Conservation (phyloP, 2,888 invertebrate genomes). For the Eugnorisma glareosa region DNA sequence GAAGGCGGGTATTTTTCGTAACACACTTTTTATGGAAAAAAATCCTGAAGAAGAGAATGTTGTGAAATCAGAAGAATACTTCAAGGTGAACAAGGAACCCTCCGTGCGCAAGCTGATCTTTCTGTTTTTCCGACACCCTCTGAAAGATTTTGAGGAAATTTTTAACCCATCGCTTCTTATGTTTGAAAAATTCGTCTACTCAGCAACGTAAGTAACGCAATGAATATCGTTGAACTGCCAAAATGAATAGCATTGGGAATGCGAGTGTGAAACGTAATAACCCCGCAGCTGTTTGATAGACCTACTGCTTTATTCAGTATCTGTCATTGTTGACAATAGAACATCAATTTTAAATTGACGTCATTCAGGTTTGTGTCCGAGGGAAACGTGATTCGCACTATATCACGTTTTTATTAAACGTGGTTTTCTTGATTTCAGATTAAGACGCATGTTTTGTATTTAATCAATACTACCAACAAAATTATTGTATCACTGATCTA, state of each 20-base stretch:
- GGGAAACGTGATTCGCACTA: slow-evolving; percentile 34
- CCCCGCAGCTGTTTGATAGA: not conserved
- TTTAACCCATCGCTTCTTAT: not conserved
- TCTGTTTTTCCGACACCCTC: not conserved
- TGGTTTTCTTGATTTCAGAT: too few species aligned
- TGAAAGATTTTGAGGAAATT: not conserved
- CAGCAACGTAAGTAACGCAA: not conserved
- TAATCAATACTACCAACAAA: too few species aligned
- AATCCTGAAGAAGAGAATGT: not conserved
- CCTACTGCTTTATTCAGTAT: not conserved
- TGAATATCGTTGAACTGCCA: not conserved
- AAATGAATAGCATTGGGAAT: not conserved
- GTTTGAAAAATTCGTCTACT: not conserved
- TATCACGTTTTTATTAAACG: slow-evolving; percentile 42
- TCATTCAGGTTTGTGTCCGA: slow-evolving; percentile 7
- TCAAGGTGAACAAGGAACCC: not conserved
- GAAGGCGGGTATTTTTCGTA: not conserved
- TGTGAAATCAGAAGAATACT: not conserved
- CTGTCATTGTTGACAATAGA: slow-evolving; percentile 7
- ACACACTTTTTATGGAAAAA: not conserved
- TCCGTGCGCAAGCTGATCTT: not conserved
- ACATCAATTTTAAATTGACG: slow-evolving; percentile 26
- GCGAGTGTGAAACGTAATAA: not conserved
- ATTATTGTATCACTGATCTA: not conserved
- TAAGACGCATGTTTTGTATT: too few species aligned